Base-by-base conservation (phyloP, 2,113 vertebrate species). In the Arizona elegans region DNA sequence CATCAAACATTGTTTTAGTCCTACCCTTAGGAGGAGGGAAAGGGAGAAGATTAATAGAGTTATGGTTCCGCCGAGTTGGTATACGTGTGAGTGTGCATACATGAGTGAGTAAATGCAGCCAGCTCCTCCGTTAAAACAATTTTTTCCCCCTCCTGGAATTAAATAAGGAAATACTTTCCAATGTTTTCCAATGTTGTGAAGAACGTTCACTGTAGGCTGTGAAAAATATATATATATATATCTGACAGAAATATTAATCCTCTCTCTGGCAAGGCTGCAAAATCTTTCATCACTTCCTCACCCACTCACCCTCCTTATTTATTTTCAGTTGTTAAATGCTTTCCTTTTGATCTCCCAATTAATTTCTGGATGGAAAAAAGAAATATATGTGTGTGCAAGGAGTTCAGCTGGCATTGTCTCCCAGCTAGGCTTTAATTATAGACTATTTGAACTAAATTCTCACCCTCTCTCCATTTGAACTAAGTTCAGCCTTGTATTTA, bases 271-370 rank as follows among this genome's bases (percentile, higher is more conserved):
- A 56, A 43, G 75, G 90, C 88, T 0, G 3, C 0, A 0, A 90
- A 47, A 12, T 93, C 92, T 94, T 91, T 59, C 89, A 88, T 94
- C 88, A 55, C 91, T 94, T 85, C 21, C 23, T 87, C 54, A 90
- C 91, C 95, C 59, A 81, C 33, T 81, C 75, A 43, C 53, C 93
- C 70, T 4, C 17, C 89, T 58, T 3, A 0, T 94, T 96, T 92
- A 13, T 92, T 94, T 97, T 94, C 65, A 93, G 88, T 92, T 94
- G 59, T 94, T 95, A 94, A 96, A 95, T 70, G 59, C 50, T 88
- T 94, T 95, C 91, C 59, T 97, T 97, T 96, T 93, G 95, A 96
- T 96, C 95, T 92, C 95, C 95, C 95, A 97, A 97, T 96, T 96
- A 96, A 98, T 97, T 97, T 95, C 95, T 90, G 92, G 92, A 52